Evolutionary conservation across 2,888 invertebrate species (phyloP).

Genomic region (Magallana nippona): DNA sequence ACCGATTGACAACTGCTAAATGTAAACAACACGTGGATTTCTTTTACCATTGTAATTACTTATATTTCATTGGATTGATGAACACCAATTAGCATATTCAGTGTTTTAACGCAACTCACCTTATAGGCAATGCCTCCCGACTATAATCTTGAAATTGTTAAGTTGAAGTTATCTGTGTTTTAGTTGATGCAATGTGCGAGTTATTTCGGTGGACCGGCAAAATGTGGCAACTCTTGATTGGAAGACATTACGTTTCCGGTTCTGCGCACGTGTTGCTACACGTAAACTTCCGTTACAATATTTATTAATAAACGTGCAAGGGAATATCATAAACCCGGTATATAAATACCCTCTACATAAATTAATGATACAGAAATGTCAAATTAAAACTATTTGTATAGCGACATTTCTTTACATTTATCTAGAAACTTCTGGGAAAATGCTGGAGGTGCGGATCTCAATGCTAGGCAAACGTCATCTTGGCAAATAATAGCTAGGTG

Average conservation of each 20-base stretch:
- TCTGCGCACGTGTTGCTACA: slow-evolving; percentile 49
- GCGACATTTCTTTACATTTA: too few species aligned
- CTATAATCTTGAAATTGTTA: background rate
- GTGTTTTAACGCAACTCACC: background rate
- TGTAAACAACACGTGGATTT: slow-evolving; percentile 30
- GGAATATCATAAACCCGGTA: too few species aligned
- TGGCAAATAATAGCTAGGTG: too few species aligned
- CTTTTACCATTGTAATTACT: background rate
- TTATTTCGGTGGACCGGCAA: slow-evolving; percentile 41
- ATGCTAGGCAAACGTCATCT: too few species aligned
- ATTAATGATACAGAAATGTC: too few species aligned
- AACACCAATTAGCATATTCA: background rate
- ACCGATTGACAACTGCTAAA: background rate
- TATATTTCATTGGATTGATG: too few species aligned
- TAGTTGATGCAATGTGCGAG: slow-evolving; percentile 18
- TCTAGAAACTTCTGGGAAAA: too few species aligned
- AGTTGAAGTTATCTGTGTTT: background rate
- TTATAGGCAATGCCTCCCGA: background rate
- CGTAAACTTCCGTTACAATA: slow-evolving; percentile 48
- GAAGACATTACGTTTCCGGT: slow-evolving; percentile 41
- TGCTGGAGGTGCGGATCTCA: too few species aligned
- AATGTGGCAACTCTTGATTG: slow-evolving; percentile 49
- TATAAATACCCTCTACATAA: too few species aligned
- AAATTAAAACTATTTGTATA: too few species aligned
- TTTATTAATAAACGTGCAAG: too few species aligned